These are phyloP conservation scores for Carabus problematicus DNA, from an alignment of 2,888 invertebrate species.

Conservation along the genomic window DNA sequence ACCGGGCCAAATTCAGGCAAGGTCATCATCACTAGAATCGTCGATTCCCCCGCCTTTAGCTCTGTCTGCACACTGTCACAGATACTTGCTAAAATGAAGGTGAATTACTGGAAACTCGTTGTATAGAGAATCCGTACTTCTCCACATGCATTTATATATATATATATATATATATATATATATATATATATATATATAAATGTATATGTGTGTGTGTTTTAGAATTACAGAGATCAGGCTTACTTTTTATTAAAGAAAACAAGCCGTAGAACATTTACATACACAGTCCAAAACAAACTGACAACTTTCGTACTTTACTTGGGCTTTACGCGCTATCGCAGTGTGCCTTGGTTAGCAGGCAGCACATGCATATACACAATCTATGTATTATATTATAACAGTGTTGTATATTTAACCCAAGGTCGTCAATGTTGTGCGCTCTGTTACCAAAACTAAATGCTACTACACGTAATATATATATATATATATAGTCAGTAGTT, in stretches of 20 bases:
- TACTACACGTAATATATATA: conserved; percentile 11
- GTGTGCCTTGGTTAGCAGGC: conserved; percentile 9
- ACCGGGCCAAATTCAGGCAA: conserved; percentile 35
- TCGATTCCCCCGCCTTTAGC: no score
- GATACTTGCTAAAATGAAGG: no score
- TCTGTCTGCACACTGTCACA: no score
- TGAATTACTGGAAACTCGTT: no score
- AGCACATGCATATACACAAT: background rate
- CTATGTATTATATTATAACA: conserved; percentile 28
- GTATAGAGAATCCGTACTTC: background rate
- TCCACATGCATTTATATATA: conserved; percentile 5
- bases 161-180: conserved; percentile 23
- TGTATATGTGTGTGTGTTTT: background rate
- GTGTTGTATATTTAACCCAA: conserved; percentile 52
- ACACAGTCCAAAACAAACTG: background rate
- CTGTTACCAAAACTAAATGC: conserved; percentile 31
- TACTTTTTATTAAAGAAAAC: background rate
- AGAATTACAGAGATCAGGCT: background rate
- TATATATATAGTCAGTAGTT: background rate
- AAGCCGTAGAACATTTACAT: background rate
- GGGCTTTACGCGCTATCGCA: background rate
- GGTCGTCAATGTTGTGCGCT: conserved; percentile 49
- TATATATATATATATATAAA: conserved; percentile 16
- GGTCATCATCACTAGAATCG: conserved; percentile 22
- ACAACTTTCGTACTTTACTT: background rate